Base-by-base conservation (phyloP, 2,113 vertebrate species). In the Suncus etruscus region DNA sequence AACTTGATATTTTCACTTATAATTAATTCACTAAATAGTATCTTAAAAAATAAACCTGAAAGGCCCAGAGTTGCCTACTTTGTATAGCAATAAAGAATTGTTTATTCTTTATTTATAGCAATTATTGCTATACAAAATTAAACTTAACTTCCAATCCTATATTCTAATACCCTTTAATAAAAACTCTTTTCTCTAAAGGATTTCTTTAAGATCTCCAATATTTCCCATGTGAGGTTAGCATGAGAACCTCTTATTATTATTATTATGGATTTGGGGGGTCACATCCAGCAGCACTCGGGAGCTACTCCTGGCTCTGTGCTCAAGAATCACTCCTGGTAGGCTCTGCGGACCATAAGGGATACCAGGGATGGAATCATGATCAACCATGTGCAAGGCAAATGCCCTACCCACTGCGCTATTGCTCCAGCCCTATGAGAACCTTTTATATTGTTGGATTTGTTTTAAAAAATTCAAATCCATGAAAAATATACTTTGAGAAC, bases 171-270 rank as follows among this genome's bases (percentile, higher is more conserved):
- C 9, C 81, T 22, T 74, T 81, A 92, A 66, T 89, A 86, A 80
- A 94, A 76, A 22, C 58, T 92, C 31, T 83, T 89, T 86, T 69
- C 65, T 88, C 31, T 92, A 47, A 87, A 93, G 89, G 24, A 7
- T 74, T 70, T 75, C 78, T 11, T 78, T 48, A 63, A 54, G 54
- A 73, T 83, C 8, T 79, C 6, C 15, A 91, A 39, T 76, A 91
- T 82, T 69, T 80, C 4, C 51, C 20, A 78, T 51, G 78, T 75
- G 29, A 92, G 47, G 7, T 32, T 74, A 92, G 8, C 66, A 86
- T 31, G 70, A 68, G 27, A 87, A 5, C 29, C n/a, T 48, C 70
- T 51, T 39, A 39, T 39, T 39, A 39, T 39, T 3, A 39, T 39
- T 39, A 39, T 39, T 39, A 39, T 39, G 39, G 39, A 39, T 39